Evolutionary conservation across 2,888 invertebrate species (phyloP), one percentile per base, ranked within the genome.

Genomic region (Philaethria dido): DNA sequence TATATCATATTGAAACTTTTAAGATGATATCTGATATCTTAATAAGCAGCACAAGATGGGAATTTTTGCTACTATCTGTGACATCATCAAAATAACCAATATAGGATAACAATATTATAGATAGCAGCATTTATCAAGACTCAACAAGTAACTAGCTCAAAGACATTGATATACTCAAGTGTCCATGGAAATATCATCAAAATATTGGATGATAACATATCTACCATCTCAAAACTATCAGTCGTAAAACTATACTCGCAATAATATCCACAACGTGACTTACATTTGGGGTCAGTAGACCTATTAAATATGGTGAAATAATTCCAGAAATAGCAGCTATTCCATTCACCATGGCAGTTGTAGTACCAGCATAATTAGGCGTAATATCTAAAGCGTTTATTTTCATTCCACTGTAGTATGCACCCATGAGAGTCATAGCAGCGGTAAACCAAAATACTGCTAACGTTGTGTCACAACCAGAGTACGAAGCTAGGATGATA

Each of bases 331-430:
- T 82, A 0, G 95, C 94, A 6, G 95, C 95, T 20, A 94, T 93
- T 0, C 95, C 95, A 73, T 95, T 95, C 5, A 94, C 94, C 74
- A 95, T 83, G 0, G 95, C 95, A 77, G 95, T 95, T 6, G 94
- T 87, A 0, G 94, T 94, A 3, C 95, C 95, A 1, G 94, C 93
- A 75, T 93, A 95, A 78, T 95, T 95, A 0, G 94, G 94, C 2
- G 94, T 93, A 61, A 95, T 89, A 74, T 95, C 95, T 42, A 95
- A 82, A 0, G 94, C 93, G 75, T 95, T 95, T 54, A 95, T 94
- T 82, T 95, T 94, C 93, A 95, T 94, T 29, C 94, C 94, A 68
- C 95, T 94, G 85, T 95, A 95, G 80, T 94, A 96, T 1, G 95
- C 94, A 0, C 95, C 96, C 95, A 95, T 95, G 20, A 95, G 93